phyloP scores from a whole-genome alignment of 2,888 invertebrate genomes.

The Epinotia bilunana region DNA sequence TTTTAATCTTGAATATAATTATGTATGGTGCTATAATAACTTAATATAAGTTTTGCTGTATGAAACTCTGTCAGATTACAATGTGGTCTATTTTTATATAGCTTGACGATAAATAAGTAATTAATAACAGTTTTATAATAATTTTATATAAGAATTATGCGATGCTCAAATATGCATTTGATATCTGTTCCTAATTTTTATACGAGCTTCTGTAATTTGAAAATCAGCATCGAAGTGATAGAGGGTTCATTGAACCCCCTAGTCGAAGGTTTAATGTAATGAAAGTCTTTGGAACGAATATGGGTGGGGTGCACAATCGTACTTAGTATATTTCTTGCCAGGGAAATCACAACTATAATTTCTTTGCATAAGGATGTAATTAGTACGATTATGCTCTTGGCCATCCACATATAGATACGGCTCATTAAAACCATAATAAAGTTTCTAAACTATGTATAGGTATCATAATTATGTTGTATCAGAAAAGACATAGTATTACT shows the following conservation, averaged over 20 bases:
- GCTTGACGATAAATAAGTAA: slow-evolving; percentile 39
- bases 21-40: slow-evolving; percentile 42
- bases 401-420: background rate
- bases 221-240: slow-evolving; percentile 32
- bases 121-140: slow-evolving; percentile 41
- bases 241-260: background rate
- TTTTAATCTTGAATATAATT: slow-evolving; percentile 38
- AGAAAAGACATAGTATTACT: slow-evolving; percentile 9
- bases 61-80: slow-evolving; percentile 18
- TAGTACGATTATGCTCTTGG: background rate
- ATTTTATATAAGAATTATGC: slow-evolving; percentile 40
- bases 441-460: background rate
- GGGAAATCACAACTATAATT: background rate
- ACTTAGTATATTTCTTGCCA: background rate
- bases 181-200: slow-evolving; percentile 54
- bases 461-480: background rate
- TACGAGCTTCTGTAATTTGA: slow-evolving; percentile 43
- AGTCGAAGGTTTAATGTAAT: background rate
- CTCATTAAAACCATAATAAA: background rate
- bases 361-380: background rate
- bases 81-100: slow-evolving; percentile 30
- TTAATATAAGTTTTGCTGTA: slow-evolving; percentile 39
- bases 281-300: background rate
- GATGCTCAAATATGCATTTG: slow-evolving; percentile 64
- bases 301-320: background rate